Percentiles rank a stretch among this genome's conserved stretches.
phyloP scores from a whole-genome alignment of 2,888 invertebrate genomes.

The Drosophila demipolita region DNA sequence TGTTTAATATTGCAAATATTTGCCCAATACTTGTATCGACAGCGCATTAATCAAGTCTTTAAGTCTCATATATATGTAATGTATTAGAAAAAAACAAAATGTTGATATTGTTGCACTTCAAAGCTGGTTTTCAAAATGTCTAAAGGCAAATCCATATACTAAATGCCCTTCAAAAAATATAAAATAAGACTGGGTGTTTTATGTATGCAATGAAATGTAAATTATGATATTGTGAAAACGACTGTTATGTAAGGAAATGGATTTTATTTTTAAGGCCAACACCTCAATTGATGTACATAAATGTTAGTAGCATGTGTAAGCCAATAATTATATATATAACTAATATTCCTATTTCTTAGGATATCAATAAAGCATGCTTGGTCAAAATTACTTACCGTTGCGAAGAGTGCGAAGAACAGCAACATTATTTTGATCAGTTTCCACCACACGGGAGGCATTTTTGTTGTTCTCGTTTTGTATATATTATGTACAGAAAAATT shows the following conservation, averaged over 20 bases:
- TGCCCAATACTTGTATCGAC: constrained; percentile 10
- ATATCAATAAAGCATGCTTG: not conserved
- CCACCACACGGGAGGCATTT: constrained; percentile 65
- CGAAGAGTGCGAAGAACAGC: constrained; percentile 62
- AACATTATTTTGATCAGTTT: constrained; percentile 61
- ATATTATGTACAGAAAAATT: not conserved
- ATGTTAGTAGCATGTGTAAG: not conserved
- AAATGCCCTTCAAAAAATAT: not conserved
- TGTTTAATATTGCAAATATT: constrained; percentile 10
- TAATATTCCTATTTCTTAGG: not conserved
- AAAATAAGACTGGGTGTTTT: not conserved
- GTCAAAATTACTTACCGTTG: constrained; percentile 56
- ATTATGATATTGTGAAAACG: not conserved
- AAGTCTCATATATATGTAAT: not conserved
- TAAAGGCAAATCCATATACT: not conserved
- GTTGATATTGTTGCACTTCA: constrained; percentile 1
- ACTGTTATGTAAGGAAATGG: not conserved
- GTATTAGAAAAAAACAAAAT: not conserved
- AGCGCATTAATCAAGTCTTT: constrained; percentile 14
- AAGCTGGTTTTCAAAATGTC: constrained; percentile 5
- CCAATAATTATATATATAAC: not conserved
- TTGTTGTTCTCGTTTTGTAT: not conserved
- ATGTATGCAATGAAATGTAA: not conserved
- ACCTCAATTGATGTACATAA: not conserved
- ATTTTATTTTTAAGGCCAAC: not conserved